Evolutionary conservation across 2,888 invertebrate genomes (phyloP).

Genomic region (Synanthedon tipuliformis): DNA sequence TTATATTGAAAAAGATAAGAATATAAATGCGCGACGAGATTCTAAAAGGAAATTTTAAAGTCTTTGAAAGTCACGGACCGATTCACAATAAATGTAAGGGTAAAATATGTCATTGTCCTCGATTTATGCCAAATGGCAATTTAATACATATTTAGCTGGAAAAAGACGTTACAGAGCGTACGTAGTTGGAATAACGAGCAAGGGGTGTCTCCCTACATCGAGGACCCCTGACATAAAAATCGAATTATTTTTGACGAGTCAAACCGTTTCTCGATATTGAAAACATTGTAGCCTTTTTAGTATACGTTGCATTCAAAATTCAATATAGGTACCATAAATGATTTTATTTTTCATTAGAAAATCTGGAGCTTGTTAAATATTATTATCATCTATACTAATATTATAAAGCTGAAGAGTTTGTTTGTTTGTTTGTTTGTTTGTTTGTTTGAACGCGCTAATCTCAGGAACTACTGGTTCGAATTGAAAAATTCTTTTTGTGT

Average conservation of each 20-base stretch:
- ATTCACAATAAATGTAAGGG: background rate
- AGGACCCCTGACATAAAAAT: conserved; percentile 39
- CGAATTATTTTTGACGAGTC: conserved; percentile 44
- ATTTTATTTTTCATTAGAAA: background rate
- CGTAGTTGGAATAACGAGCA: conserved; percentile 48
- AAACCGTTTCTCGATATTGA: conserved; percentile 41
- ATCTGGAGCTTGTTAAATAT: no score
- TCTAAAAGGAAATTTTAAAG: background rate
- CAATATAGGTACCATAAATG: background rate
- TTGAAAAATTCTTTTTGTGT: no score
- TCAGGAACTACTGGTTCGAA: no score
- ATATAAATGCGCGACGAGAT: no score
- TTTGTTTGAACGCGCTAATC: no score
- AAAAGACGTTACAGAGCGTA: conserved; percentile 36
- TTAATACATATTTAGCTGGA: conserved; percentile 45
- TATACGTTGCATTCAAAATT: background rate
- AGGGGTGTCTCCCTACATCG: conserved; percentile 29
- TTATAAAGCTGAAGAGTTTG: no score
- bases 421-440: no score
- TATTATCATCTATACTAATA: no score
- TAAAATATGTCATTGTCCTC: conserved; percentile 27
- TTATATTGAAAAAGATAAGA: no score
- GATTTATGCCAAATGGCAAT: conserved; percentile 41
- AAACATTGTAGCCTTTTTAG: conserved; percentile 4
- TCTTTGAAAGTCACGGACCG: background rate